These are phyloP conservation scores for Bugula neritina DNA, from an alignment of 2,888 invertebrate species.

Conservation along the genomic window DNA sequence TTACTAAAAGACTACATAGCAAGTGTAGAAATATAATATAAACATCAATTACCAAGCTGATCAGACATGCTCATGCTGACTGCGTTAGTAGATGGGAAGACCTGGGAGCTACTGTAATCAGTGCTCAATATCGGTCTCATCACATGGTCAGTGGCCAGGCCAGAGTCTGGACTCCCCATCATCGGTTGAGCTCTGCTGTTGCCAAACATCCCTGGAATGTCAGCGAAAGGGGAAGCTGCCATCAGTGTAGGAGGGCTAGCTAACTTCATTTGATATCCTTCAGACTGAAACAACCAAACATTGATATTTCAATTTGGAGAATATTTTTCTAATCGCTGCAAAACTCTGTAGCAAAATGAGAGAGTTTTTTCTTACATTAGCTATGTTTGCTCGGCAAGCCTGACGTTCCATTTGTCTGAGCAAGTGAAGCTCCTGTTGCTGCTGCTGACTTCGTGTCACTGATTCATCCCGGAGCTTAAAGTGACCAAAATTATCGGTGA, in stretches of 20 bases:
- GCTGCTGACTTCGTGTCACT: background rate
- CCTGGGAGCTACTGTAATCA: background rate
- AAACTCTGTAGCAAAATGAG: too few relatives aligned
- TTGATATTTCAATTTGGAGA: too few relatives aligned
- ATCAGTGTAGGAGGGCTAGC: background rate
- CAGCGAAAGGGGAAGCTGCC: background rate
- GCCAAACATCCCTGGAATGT: background rate
- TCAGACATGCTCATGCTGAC: background rate
- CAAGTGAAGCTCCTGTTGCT: slow-evolving; percentile 5
- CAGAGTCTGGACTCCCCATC: background rate
- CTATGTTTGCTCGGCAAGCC: background rate
- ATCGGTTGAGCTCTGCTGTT: background rate
- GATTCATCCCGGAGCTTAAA: slow-evolving; percentile 31
- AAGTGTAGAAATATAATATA: too few relatives aligned
- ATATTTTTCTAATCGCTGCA: too few relatives aligned
- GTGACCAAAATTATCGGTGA: slow-evolving; percentile 55
- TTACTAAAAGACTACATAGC: too few relatives aligned
- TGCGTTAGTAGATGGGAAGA: background rate
- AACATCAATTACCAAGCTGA: background rate
- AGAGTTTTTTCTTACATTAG: too few relatives aligned
- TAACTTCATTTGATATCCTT: background rate
- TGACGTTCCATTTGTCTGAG: slow-evolving; percentile 2
- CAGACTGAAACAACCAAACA: background rate
- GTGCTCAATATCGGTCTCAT: background rate
- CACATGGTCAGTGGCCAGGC: background rate